These are phyloP conservation scores for Diacarnus erythraeanus DNA, from an alignment of 37 sponge, comb jelly and placozoan species.

Conservation along the genomic window DNA sequence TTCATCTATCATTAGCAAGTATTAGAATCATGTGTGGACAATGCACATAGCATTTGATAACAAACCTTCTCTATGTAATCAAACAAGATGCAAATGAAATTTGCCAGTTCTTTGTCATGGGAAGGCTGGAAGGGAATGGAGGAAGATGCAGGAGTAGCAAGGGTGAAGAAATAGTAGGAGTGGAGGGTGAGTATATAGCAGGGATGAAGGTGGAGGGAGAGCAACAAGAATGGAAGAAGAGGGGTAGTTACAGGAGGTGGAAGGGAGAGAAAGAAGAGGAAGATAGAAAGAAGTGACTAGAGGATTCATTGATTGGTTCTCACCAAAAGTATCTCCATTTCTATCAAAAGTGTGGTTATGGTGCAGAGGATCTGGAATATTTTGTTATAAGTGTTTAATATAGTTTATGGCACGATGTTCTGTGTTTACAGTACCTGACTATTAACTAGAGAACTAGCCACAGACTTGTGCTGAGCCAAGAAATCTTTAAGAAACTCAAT, in stretches of 20 bases:
- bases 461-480: slow-evolving; percentile 25
- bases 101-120: slow-evolving; percentile 4
- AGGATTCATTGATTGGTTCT: neutral
- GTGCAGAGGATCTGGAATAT: slow-evolving; percentile 55
- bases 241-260: too few relatives aligned
- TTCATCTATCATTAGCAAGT: too few relatives aligned
- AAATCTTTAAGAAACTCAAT: slow-evolving; percentile 29
- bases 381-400: too few relatives aligned
- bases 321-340: slow-evolving; percentile 28
- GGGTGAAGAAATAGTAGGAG: too few relatives aligned
- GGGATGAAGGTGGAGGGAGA: too few relatives aligned
- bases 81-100: slow-evolving; percentile 25
- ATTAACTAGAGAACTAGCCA: slow-evolving; percentile 14
- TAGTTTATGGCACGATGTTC: too few relatives aligned
- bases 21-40: too few relatives aligned
- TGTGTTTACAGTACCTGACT: slow-evolving; percentile 28
- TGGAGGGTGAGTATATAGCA: too few relatives aligned
- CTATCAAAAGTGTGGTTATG: slow-evolving; percentile 46
- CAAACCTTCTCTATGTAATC: slow-evolving; percentile 57
- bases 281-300: neutral
- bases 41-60: too few relatives aligned
- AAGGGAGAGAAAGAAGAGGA: too few relatives aligned
- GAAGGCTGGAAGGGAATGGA: slow-evolving; percentile 1
- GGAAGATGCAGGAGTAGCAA: neutral
- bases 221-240: too few relatives aligned